Evolutionary conservation across 2,797 vertebrate genomes (phyloP).

Genomic region (Sebastes oblongus): DNA sequence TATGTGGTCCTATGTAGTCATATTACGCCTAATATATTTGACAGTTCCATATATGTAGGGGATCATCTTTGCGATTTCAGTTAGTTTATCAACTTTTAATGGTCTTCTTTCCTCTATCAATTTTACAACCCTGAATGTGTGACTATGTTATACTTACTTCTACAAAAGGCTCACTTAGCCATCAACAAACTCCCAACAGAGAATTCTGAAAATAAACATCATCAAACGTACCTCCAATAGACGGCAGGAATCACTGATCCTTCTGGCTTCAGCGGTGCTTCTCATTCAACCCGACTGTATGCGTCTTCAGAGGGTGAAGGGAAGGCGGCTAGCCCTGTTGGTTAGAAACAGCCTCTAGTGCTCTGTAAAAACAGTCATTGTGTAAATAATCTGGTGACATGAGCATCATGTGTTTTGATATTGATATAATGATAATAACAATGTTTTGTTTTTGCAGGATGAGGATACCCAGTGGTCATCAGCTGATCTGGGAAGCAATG

Average conservation of each 20-base stretch:
- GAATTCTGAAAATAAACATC: neutral
- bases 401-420: neutral
- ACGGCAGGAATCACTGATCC: neutral
- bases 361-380: neutral
- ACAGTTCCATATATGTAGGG: neutral
- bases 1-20: neutral
- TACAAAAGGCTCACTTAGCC: neutral
- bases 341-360: neutral
- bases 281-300: neutral
- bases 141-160: neutral
- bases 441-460: slow-evolving; percentile 63
- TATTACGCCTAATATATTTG: neutral
- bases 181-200: neutral
- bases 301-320: neutral
- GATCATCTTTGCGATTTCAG: neutral
- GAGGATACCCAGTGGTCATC: slow-evolving; percentile 89
- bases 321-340: neutral
- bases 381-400: neutral
- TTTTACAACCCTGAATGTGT: neutral
- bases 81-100: neutral
- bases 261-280: no score
- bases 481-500: slow-evolving; percentile 91
- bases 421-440: neutral
- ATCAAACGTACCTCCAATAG: neutral
- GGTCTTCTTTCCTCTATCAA: neutral